These are phyloP conservation scores for Pseudanteris insignis DNA, from an alignment of 2,888 invertebrate species.

Conservation along the genomic window DNA sequence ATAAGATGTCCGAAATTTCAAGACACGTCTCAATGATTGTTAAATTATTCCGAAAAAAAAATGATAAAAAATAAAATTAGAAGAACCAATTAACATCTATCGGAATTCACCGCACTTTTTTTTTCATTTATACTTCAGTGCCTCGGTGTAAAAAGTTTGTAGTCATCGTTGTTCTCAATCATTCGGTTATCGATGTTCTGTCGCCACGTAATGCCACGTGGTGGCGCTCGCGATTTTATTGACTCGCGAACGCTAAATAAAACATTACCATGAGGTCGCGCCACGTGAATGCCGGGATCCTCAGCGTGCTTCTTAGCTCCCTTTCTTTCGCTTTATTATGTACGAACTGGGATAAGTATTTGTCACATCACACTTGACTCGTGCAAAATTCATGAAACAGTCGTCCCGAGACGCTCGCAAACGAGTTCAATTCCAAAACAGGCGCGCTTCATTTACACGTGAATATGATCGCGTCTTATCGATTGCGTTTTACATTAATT, in stretches of 20 bases:
- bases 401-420: conserved; percentile 7
- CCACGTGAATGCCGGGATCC: conserved; percentile 9
- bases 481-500: too few relatives aligned
- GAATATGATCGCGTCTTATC: too few relatives aligned
- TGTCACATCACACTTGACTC: conserved; percentile 23
- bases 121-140: too few relatives aligned
- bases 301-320: conserved; percentile 3
- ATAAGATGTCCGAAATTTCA: too few relatives aligned
- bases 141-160: too few relatives aligned
- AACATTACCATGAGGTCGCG: conserved; percentile 11
- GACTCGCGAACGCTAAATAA: conserved; percentile 27
- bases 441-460: too few relatives aligned
- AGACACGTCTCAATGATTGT: too few relatives aligned
- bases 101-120: too few relatives aligned
- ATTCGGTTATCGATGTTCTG: conserved; percentile 21
- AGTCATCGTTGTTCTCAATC: too few relatives aligned
- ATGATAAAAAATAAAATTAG: too few relatives aligned
- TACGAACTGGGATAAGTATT: conserved; percentile 37
- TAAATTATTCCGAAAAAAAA: too few relatives aligned
- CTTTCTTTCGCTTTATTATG: conserved; percentile 32
- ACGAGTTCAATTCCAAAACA: conserved; percentile 17
- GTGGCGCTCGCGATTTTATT: conserved; percentile 13
- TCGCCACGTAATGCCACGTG: neutral
- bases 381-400: conserved; percentile 21
- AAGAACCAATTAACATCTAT: too few relatives aligned